These are phyloP conservation scores for Crocuta crocuta DNA, from an alignment of 2,113 vertebrate genomes.

Conservation along the genomic window DNA sequence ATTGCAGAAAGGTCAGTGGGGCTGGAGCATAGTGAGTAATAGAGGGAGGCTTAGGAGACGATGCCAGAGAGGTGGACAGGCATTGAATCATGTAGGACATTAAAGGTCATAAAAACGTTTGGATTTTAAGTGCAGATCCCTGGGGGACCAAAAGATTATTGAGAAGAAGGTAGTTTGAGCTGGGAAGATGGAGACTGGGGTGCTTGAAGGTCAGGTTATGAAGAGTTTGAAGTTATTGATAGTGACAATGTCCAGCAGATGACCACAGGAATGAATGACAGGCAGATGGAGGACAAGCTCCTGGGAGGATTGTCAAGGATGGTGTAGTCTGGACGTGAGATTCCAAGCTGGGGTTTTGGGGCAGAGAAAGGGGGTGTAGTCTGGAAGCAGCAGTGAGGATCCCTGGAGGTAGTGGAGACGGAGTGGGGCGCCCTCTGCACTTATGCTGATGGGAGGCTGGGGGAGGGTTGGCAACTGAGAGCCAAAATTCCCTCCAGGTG, in stretches of 20 bases:
- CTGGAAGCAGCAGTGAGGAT: neutral
- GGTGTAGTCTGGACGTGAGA: neutral
- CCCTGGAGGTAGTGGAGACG: no score
- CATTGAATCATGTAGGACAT: neutral
- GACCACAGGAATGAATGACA: neutral
- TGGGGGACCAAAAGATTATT: neutral
- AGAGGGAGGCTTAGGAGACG: neutral
- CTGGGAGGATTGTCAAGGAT: neutral
- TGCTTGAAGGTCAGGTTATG: neutral
- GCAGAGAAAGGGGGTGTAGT: neutral
- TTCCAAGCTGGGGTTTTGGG: neutral
- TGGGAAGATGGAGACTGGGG: neutral
- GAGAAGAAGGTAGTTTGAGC: neutral
- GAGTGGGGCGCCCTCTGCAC: neutral
- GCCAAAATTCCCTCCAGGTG: neutral
- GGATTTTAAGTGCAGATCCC: neutral
- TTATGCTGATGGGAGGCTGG: rapidly evolving
- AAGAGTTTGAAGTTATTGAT: neutral
- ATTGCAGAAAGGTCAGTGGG: neutral
- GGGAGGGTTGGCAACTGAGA: neutral
- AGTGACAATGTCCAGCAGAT: neutral
- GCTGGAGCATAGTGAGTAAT: neutral
- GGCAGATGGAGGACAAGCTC: neutral
- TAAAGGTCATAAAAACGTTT: neutral
- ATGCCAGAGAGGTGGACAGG: neutral